Evolutionary conservation across 2,797 vertebrate species (phyloP), one percentile per base, ranked within the genome.

Genomic region (Hoplostethus atlanticus): DNA sequence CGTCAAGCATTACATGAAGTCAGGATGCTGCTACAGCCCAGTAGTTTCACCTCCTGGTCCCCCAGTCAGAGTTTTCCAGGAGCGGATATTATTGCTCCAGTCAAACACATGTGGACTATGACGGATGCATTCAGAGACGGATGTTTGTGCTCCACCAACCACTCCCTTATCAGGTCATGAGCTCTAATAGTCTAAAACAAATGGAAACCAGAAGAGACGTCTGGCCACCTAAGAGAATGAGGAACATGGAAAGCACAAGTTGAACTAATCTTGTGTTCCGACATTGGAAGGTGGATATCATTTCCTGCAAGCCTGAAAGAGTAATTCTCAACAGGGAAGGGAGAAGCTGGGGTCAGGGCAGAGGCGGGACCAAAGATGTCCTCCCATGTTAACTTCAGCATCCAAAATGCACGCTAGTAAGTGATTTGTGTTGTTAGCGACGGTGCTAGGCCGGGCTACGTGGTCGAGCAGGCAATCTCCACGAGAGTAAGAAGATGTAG

Each of bases 161-260:
- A 84, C 88, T 91, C 91, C 90, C 85, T 91, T 90, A 92, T 93
- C 91, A 86, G 92, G 84, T 78, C 91, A 80, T 76, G 83, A 77
- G 68, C 69, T 54, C 85, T 89, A 91, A 92, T 93, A 87, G 82
- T 83, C 83, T 88, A 80, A 84, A 85, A 84, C 87, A 94, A 94
- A 95, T 93, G 80, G 79, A 90, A 94, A 94, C 88, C 94, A 93
- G 91, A 92, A 83, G 86, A 87, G 69, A 66, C 40, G 69, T 80
- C 88, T 92, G 89, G 88, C 86, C 52, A 81, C 71, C 60, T 74
- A 4, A 64, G 80, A 75, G 64, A 89, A 85, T 16, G 73, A 70
- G 72, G 79, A 84, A 84, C 73, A 30, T 55, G 47, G 79, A 85
- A 73, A 88, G 73, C 72, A 81, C 61, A 64, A 85, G 71, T 76